A percentile compares a stretch with the other conserved stretches of the same genome.
Evolutionary conservation across 2,797 vertebrate genomes (phyloP).

Genomic region (Centropyge bicolor): DNA sequence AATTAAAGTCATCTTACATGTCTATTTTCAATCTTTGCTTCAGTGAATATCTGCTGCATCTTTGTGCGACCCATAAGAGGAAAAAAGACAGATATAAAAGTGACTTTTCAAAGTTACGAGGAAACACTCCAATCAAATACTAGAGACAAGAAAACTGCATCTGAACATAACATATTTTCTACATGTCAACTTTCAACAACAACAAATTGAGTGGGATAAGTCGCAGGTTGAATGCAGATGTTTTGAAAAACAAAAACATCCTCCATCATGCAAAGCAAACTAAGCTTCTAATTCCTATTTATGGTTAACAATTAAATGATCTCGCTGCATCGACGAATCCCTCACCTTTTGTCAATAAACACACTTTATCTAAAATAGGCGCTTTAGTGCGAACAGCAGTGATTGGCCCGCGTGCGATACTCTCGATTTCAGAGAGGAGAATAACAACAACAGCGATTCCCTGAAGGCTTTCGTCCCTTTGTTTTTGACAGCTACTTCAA

Average conservation of each 20-base stretch:
- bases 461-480: slow-evolving; percentile 52
- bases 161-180: neutral
- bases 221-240: neutral
- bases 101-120: neutral
- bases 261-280: slow-evolving; percentile 29
- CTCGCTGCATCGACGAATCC: neutral
- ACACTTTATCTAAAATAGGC: slow-evolving; percentile 33
- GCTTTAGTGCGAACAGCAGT: slow-evolving; percentile 19
- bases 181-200: neutral
- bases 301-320: slow-evolving; percentile 51
- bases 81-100: too few species aligned
- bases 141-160: neutral
- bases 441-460: slow-evolving; percentile 42
- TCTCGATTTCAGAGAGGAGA: slow-evolving; percentile 25
- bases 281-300: slow-evolving; percentile 66
- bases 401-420: slow-evolving; percentile 29
- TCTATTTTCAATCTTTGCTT: neutral
- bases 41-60: neutral
- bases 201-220: neutral
- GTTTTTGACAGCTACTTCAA: slow-evolving; percentile 62
- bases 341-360: slow-evolving; percentile 57
- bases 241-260: slow-evolving; percentile 39
- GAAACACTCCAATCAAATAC: neutral
- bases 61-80: too few species aligned
- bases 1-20: too few species aligned